Evolutionary conservation across 1,140 invertebrate genomes (phyloP), one percentile per base, ranked within the genome.

Genomic region (Diplogasteroides magnus): DNA sequence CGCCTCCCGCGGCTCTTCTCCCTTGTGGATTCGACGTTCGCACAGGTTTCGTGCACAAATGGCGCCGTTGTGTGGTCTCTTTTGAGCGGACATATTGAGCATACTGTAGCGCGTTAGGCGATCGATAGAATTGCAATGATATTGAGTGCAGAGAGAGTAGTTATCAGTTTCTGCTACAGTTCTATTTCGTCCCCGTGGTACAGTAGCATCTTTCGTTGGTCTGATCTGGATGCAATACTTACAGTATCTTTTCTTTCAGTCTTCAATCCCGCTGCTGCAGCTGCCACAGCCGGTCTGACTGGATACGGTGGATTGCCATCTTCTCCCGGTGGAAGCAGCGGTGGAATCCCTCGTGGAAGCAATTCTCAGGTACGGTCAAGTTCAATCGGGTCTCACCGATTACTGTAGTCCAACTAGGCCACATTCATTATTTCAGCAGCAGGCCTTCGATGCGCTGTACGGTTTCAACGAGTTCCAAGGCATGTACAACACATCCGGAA

Each of bases 261-360:
- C 6, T 48, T 48, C 37, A 6, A 6, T 48, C 6, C 6, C 6
- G 37, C 37, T 48, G 37, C 6, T 48, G 37, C 6, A 48, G n/a
- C n/a, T n/a, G n/a, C n/a, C n/a, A n/a, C n/a, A n/a, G n/a, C n/a
- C n/a, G 37, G 37, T 11, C 19, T 48, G 37, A 19, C 37, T 48
- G 37, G 37, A 11, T 48, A 48, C 37, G 6, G 6, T 48, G 37
- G 31, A n/a, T 29, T 65, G 23, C 64, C 27, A 48, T 65, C 64
- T 29, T 64, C 63, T 64, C 25, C 26, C 32, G 31, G 63, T 61
- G 23, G 60, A 27, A 26, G 2, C 29, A 29, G 2, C 29, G 27
- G 1, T 61, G 64, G 27, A 37, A 32, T 32, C 48, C 37, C 37
- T 11, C 37, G 37, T 11, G 37, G 6, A 6, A 48, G 19, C 19